Conservation (phyloP, 2,113 vertebrate genomes). For the Tauraco erythrolophus region DNA sequence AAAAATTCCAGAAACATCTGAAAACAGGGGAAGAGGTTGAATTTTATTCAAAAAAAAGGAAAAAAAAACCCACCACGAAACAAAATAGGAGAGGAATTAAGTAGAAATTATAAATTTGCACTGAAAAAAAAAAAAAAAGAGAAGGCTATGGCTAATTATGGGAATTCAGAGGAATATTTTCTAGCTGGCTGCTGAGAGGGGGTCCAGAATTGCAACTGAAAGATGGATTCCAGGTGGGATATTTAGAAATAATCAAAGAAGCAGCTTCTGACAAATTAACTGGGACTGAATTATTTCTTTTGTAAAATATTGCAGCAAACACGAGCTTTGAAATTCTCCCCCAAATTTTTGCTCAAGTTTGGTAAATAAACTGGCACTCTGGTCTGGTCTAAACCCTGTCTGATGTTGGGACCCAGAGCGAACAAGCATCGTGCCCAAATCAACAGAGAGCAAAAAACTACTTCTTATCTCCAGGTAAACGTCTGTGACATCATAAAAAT, state of each 20-base stretch:
- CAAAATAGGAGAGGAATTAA: not conserved
- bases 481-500: not conserved
- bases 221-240: not conserved
- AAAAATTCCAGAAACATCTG: not conserved
- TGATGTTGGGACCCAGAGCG: no score
- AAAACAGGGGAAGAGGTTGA: not conserved
- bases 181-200: not conserved
- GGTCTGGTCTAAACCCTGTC: not conserved
- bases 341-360: not conserved
- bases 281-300: not conserved
- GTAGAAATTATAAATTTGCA: not conserved
- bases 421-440: not conserved
- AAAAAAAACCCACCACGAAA: not conserved
- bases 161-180: not conserved
- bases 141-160: not conserved
- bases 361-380: not conserved
- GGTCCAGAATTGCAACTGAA: not conserved
- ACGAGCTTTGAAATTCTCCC: not conserved
- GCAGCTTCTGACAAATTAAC: not conserved
- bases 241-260: not conserved
- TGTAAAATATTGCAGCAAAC: not conserved
- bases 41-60: not conserved
- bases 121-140: not conserved
- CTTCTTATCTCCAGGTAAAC: not conserved
- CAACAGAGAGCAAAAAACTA: not conserved